These are phyloP conservation scores for Megalurothrips usitatus DNA, from an alignment of 2,888 invertebrate species.

Conservation along the genomic window DNA sequence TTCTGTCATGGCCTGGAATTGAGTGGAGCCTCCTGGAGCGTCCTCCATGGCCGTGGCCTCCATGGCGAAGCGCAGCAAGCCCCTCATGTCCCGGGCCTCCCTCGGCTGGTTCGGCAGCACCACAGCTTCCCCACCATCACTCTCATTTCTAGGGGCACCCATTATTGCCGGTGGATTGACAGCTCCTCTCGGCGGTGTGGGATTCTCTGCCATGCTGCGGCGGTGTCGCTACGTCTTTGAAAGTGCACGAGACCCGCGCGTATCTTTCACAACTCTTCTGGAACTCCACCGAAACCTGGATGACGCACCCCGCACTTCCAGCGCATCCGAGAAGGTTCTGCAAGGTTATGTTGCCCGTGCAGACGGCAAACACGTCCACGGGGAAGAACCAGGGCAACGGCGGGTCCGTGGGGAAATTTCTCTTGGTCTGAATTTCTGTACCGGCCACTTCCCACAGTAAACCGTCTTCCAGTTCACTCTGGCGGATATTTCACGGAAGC, in stretches of 20 bases:
- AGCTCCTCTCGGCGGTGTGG: neutral
- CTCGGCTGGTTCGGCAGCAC: neutral
- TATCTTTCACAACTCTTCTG: neutral
- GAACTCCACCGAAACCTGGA: neutral
- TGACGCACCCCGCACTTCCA: neutral
- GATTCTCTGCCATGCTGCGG: neutral
- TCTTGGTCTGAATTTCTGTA: too few species aligned
- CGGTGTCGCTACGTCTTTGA: neutral
- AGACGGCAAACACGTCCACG: neutral
- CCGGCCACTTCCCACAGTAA: too few species aligned
- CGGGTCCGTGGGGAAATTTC: too few species aligned
- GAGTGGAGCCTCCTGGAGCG: conserved; percentile 50
- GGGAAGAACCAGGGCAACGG: too few species aligned
- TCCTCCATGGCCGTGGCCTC: conserved; percentile 61
- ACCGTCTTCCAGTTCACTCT: too few species aligned
- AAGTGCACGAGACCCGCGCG: neutral
- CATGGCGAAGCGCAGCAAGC: conserved; percentile 64
- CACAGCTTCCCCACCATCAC: neutral
- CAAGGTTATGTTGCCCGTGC: neutral
- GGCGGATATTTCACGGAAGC: too few species aligned
- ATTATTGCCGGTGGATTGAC: neutral
- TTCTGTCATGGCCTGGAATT: conserved; percentile 57
- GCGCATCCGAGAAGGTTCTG: neutral
- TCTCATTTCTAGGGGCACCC: neutral
- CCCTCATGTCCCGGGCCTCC: conserved; percentile 45